A percentile compares a stretch with the other conserved stretches of the same genome.
Conservation (phyloP, 92 coral and sea anemone genomes). For the Umimayanthus kanabou region DNA sequence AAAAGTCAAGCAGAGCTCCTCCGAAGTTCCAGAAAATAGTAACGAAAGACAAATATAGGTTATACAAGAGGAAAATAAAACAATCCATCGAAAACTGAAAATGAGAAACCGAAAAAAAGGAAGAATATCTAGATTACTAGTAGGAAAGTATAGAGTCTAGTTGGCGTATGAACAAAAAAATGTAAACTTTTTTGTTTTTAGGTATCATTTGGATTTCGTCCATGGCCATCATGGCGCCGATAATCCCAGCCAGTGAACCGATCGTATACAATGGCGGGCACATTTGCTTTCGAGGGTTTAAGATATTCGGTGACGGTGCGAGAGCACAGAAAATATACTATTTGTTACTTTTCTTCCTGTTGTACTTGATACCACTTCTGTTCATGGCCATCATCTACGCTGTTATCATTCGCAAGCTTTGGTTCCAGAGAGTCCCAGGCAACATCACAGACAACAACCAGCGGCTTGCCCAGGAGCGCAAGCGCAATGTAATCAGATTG, state of each 20-base stretch:
- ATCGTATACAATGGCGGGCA: background rate
- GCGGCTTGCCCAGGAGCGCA: conserved; percentile 21
- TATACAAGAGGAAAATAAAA: too few species aligned
- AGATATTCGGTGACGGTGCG: background rate
- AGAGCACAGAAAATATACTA: conserved; percentile 14
- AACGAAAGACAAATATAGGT: too few species aligned
- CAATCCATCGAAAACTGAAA: too few species aligned
- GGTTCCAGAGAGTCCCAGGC: conserved; percentile 31
- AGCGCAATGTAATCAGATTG: conserved; percentile 34
- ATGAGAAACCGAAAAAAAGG: too few species aligned
- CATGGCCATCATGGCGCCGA: conserved; percentile 30
- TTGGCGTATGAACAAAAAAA: background rate
- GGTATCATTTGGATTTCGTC: conserved; percentile 44
- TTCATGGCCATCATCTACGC: conserved; percentile 22
- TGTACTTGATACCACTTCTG: conserved; percentile 27
- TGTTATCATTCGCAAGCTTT: conserved; percentile 27
- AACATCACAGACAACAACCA: conserved; percentile 16
- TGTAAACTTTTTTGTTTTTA: background rate
- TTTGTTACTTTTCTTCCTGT: conserved; percentile 1
- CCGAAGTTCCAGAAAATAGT: too few species aligned
- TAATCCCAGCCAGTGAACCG: conserved; percentile 28
- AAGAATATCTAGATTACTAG: too few species aligned
- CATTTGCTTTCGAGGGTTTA: background rate
- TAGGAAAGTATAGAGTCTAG: too few species aligned
- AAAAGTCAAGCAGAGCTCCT: too few species aligned